Conservation (phyloP, 2,888 invertebrate species). For the Tetrapedia diversipes region DNA sequence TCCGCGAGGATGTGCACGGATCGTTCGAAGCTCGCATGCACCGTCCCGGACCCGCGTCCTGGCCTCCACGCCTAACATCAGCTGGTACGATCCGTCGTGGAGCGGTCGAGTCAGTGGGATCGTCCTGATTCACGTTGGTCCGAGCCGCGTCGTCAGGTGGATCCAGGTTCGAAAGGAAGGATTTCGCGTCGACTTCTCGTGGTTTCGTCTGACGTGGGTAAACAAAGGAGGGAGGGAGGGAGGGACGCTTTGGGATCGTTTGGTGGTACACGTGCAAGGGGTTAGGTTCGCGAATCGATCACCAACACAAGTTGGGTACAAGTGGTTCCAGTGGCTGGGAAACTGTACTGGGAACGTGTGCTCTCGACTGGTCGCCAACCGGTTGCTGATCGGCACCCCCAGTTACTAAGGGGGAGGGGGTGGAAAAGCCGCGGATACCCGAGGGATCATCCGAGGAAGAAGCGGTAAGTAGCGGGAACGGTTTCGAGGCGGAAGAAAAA, state of each 20-base stretch:
- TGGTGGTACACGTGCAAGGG: conserved; percentile 30
- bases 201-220: background rate
- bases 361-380: too few species aligned
- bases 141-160: background rate
- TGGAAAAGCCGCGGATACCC: background rate
- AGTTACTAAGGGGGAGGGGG: too few species aligned
- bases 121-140: conserved; percentile 27
- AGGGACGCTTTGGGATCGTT: background rate
- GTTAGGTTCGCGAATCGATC: conserved; percentile 18
- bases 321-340: conserved; percentile 26
- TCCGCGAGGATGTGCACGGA: background rate
- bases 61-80: conserved; percentile 36
- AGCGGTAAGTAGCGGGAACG: conserved; percentile 47
- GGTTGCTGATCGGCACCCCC: too few species aligned
- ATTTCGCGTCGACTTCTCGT: background rate
- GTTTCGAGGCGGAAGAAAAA: conserved; percentile 1
- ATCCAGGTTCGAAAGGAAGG: background rate
- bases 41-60: background rate
- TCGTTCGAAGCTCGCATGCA: background rate
- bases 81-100: conserved; percentile 21
- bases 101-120: conserved; percentile 38
- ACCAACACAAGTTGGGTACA: conserved; percentile 17
- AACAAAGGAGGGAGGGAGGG: background rate
- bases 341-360: background rate
- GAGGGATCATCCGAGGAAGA: conserved; percentile 41